Evolutionary conservation across 2,797 vertebrate species (phyloP).

Genomic region (Botia almorhae): DNA sequence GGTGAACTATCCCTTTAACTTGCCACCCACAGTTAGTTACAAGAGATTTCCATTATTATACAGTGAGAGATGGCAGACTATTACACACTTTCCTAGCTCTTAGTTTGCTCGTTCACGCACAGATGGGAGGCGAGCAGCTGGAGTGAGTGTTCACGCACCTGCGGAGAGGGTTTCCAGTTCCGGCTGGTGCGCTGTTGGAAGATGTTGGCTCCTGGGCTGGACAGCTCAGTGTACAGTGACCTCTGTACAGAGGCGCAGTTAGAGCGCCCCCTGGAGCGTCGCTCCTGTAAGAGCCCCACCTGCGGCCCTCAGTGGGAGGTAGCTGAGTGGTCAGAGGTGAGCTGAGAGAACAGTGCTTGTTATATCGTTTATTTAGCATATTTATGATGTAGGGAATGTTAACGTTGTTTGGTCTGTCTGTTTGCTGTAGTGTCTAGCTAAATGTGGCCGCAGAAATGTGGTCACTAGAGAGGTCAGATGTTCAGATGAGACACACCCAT

Average conservation of each 20-base stretch:
- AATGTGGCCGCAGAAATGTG: conserved; percentile 85
- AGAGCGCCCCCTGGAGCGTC: conserved; percentile 87
- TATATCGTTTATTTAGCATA: neutral
- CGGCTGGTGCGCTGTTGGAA: conserved; percentile 97
- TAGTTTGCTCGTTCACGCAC: conserved; percentile 34
- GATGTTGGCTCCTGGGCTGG: conserved; percentile 95
- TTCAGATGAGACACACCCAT: conserved; percentile 87
- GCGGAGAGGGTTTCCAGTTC: conserved; percentile 93
- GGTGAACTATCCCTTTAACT: no score
- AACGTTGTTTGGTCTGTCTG: neutral
- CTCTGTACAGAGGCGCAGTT: conserved; percentile 90
- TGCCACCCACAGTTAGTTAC: no score
- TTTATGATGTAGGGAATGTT: neutral
- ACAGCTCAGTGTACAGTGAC: conserved; percentile 97
- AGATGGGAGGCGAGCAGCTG: conserved; percentile 99
- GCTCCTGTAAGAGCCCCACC: conserved; percentile 89
- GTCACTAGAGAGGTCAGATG: conserved; percentile 94
- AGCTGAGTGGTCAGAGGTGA: conserved; percentile 94
- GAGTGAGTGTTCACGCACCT: conserved; percentile 96
- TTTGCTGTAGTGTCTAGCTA: conserved; percentile 85
- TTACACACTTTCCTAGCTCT: no score
- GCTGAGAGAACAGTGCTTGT: conserved; percentile 11
- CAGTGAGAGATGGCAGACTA: neutral
- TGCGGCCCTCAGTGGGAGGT: conserved; percentile 99
- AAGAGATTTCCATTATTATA: neutral